phyloP scores from a whole-genome alignment of 2,113 vertebrate genomes.

The Rhineura floridana region DNA sequence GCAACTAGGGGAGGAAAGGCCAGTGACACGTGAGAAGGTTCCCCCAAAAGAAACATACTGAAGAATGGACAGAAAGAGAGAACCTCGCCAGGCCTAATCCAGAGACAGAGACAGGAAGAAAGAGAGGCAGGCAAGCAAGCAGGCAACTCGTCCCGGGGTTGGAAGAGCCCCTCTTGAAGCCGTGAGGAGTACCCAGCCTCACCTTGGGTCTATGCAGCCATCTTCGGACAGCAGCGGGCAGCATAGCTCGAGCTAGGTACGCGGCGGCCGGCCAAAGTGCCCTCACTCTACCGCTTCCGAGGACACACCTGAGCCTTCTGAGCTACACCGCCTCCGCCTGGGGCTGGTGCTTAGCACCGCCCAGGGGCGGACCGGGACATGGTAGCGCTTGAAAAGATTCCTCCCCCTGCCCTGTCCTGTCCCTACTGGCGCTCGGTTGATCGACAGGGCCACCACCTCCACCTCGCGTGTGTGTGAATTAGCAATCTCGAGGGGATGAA shows the following conservation, averaged over 20 bases:
- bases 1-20: background rate
- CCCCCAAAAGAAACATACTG: background rate
- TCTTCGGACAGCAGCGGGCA: conserved; percentile 68
- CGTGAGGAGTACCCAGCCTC: conserved; percentile 10
- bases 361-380: conserved; percentile 29
- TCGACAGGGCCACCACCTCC: background rate
- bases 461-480: too few species aligned
- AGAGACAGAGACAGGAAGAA: background rate
- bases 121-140: background rate
- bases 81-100: background rate
- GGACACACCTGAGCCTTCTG: background rate
- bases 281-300: background rate
- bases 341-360: conserved; percentile 22
- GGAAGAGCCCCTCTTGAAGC: background rate
- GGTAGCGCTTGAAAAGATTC: background rate
- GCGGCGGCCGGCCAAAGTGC: conserved; percentile 25
- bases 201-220: conserved; percentile 77
- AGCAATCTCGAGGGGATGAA: fast-evolving
- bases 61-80: background rate
- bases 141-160: too few species aligned
- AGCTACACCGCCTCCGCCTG: background rate
- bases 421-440: background rate
- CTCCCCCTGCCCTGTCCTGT: conserved; percentile 12
- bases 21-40: too few species aligned
- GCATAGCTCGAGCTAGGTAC: conserved; percentile 59